These are phyloP conservation scores for Leptobrachium ailaonicum DNA, from an alignment of 2,113 vertebrate species.

Conservation along the genomic window DNA sequence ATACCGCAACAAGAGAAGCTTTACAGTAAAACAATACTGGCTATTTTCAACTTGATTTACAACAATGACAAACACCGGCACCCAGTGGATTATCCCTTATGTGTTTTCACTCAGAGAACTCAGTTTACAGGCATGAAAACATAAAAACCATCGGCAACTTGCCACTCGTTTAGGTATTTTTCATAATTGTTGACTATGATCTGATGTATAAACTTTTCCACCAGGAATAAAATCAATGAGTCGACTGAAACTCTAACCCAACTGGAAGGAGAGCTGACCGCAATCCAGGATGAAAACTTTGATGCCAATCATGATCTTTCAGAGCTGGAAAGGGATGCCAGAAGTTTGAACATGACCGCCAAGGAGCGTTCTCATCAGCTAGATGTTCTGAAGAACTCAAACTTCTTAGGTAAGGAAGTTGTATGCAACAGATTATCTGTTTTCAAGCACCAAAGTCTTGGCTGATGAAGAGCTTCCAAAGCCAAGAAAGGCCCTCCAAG, in stretches of 20 bases:
- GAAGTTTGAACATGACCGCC: conserved; percentile 83
- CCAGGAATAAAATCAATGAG: conserved; percentile 80
- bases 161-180: too few relatives aligned
- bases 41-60: too few relatives aligned
- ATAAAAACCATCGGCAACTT: too few relatives aligned
- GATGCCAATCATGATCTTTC: conserved; percentile 84
- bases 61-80: too few relatives aligned
- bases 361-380: conserved; percentile 78
- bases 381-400: conserved; percentile 90
- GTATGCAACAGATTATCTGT: neutral
- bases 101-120: too few relatives aligned
- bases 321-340: conserved; percentile 79
- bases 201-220: neutral
- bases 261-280: conserved; percentile 84
- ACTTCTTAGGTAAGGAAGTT: conserved; percentile 82
- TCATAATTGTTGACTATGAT: too few relatives aligned
- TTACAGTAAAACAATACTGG: too few relatives aligned
- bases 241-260: conserved; percentile 82
- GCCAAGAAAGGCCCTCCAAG: too few relatives aligned
- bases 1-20: too few relatives aligned
- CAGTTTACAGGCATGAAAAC: too few relatives aligned
- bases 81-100: too few relatives aligned
- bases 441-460: neutral
- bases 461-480: neutral
- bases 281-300: conserved; percentile 85